Evolutionary conservation across 2,888 invertebrate genomes (phyloP), one percentile per base, ranked within the genome.

Genomic region (Ectemnius continuus): DNA sequence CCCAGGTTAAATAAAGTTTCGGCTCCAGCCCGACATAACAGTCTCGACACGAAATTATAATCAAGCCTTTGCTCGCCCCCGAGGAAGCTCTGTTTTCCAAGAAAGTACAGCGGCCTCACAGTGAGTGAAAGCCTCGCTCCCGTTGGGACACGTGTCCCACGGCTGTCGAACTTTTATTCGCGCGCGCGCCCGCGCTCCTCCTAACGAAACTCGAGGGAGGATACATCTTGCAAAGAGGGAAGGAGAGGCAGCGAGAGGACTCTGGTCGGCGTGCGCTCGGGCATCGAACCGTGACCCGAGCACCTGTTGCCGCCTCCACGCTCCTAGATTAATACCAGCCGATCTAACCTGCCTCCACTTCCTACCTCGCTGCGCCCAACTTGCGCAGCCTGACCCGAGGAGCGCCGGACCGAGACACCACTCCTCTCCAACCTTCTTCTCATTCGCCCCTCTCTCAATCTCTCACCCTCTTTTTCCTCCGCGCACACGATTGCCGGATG

Each of bases 261-360:
- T 67, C 61, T 63, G 70, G 73, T 74, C 57, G 36, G 36, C 71
- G 74, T 68, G 70, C 66, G 74, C 73, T 67, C 85, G 87, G 87
- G 86, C 88, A 88, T 85, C 88, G 88, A 88, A 88, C 88, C 88
- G 83, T 88, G 88, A 88, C 88, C 86, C 84, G 80, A 86, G 88
- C 88, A 88, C 88, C 88, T 88, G 88, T 88, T 88, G 88, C 88
- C 84, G 85, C 85, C 87, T 84, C 85, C 85, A 80, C 83, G 79
- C 75, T 80, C 80, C 79, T 77, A 80, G 82, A 83, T 85, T 84
- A 79, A 84, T 82, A 71, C 78, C 78, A 81, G 70, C 60, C 76
- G 75, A 73, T 72, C 68, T 76, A 80, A 79, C 84, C 84, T 76
- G 75, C 79, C 78, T 77, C 81, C 78, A 75, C 72, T 78, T 67